These are phyloP conservation scores for Brachyopa scutellaris DNA, from an alignment of 2,888 invertebrate species.

Conservation along the genomic window DNA sequence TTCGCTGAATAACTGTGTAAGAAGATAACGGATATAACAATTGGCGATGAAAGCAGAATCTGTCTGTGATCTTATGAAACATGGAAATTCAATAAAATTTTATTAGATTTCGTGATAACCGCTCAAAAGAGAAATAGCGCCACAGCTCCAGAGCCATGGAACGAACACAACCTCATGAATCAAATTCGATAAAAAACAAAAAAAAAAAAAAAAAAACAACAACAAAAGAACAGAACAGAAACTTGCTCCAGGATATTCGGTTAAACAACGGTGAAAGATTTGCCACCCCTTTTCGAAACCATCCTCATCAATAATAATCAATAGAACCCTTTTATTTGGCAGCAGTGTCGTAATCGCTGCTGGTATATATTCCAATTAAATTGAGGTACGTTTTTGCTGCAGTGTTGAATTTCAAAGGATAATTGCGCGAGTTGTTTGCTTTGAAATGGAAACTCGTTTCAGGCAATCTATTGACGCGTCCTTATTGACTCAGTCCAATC, in stretches of 20 bases:
- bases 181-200: constrained; percentile 32
- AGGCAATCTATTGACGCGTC: constrained; percentile 65
- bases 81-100: constrained; percentile 67
- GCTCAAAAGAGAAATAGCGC: constrained; percentile 43
- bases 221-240: background rate
- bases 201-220: too few species aligned
- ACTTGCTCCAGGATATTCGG: constrained; percentile 35
- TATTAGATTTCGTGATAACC: constrained; percentile 62
- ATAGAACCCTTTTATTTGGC: constrained; percentile 57
- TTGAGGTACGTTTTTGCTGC: constrained; percentile 52
- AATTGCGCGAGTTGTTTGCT: constrained; percentile 69
- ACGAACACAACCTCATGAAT: constrained; percentile 63
- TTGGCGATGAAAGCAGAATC: constrained; percentile 26
- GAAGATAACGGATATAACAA: constrained; percentile 44
- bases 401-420: constrained; percentile 71
- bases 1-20: too few species aligned
- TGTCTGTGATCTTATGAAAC: constrained; percentile 47
- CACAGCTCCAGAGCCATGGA: constrained; percentile 13
- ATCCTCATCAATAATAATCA: constrained; percentile 66
- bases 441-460: constrained; percentile 70
- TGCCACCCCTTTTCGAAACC: background rate
- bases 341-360: constrained; percentile 52
- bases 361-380: constrained; percentile 62
- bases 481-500: constrained; percentile 68
- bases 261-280: constrained; percentile 59